Evolutionary conservation across 1,140 invertebrate genomes (phyloP), one percentile per base, ranked within the genome.

Genomic region (Hyles vespertilio): DNA sequence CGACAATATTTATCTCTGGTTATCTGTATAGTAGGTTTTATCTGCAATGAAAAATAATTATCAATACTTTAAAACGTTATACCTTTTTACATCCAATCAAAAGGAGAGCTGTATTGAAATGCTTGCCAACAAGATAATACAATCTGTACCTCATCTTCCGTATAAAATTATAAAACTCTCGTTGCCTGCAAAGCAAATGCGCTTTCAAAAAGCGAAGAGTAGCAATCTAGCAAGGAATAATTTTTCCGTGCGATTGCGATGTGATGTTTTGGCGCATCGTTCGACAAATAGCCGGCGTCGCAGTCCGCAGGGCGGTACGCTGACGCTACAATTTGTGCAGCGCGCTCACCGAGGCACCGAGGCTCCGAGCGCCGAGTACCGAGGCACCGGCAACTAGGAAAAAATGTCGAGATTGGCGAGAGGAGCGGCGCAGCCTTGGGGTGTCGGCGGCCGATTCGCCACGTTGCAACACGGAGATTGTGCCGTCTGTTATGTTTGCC

Each of bases 251-350:
- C 80, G 79, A 87, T 87, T 83, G 77, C 81, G 70, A 80, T 81
- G 80, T 74, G 75, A 84, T 87, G 84, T 85, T 88, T 86, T 81
- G 85, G 84, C 81, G 83, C 81, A 87, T 77, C 79, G 83, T 81
- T 86, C 81, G 80, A 82, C 82, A 85, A 88, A 87, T 83, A 85
- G 81, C 77, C 72, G 69, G 66, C 76, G 73, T 79, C 72, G 83
- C 70, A 79, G 77, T 79, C 74, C 72, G 79, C 78, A 85, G 74
- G 76, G 80, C 77, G 78, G 71, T 72, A 55, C 65, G 83, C 84
- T 84, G 80, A 85, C 77, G 77, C 58, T 72, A 76, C 84, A 80
- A 82, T 89, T 81, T 84, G 64, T 69, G 64, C 77, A 65, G 66
- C 70, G 66, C 61, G 36, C 44, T 55, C 52, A 50, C 52, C 11